Evolutionary conservation across 2,888 invertebrate species (phyloP).

Genomic region (Spisula subtruncata): DNA sequence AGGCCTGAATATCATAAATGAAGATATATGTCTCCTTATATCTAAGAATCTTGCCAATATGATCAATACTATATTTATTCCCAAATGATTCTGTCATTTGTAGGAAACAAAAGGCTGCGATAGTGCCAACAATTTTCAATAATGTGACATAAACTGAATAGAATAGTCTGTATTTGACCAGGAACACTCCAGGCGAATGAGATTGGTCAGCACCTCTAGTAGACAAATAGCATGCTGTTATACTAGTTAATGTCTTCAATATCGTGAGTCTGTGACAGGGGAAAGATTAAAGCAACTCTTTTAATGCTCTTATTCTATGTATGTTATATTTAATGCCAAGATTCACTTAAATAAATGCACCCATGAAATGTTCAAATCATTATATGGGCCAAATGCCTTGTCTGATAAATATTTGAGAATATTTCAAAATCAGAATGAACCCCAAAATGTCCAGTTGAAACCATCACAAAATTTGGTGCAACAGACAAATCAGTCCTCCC

Average conservation of each 20-base stretch:
- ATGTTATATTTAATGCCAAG: not conserved
- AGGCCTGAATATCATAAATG: not conserved
- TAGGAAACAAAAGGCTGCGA: constrained; percentile 13
- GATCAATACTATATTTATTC: constrained; percentile 27
- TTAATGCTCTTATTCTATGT: not conserved
- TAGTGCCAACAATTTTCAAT: constrained; percentile 1
- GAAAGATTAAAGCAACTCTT: not conserved
- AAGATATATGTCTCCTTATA: not conserved
- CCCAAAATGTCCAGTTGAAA: too few relatives aligned
- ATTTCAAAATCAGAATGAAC: too few relatives aligned
- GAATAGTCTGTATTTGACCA: not conserved
- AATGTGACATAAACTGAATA: constrained; percentile 11
- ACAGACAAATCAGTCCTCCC: too few relatives aligned
- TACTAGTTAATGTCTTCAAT: not conserved
- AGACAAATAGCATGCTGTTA: not conserved
- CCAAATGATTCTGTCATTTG: constrained; percentile 28
- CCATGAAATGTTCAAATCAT: too few relatives aligned
- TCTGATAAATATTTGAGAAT: too few relatives aligned
- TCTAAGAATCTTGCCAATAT: not conserved
- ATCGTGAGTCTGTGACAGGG: not conserved
- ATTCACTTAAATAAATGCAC: not conserved
- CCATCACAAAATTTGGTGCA: too few relatives aligned
- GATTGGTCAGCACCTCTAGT: not conserved
- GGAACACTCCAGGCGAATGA: not conserved
- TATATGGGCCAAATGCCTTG: too few relatives aligned